Evolutionary conservation across 1,140 invertebrate species (phyloP), one percentile per base, ranked within the genome.

Genomic region (Pseudomyrmex pallidus): DNA sequence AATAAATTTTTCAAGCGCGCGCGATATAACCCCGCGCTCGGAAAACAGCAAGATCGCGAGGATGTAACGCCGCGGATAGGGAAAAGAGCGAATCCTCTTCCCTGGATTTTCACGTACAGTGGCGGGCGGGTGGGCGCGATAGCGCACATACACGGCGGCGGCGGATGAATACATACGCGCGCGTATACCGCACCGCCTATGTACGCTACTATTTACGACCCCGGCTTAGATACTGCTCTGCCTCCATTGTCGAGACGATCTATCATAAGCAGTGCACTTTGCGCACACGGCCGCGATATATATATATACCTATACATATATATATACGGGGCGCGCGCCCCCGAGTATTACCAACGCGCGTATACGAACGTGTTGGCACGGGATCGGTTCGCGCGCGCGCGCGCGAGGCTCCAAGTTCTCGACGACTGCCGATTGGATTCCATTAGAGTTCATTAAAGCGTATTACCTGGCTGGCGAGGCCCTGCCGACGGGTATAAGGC

Each of bases 201-300:
- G 56, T 70, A 56, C 62, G 15, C 66, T 82, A 68, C 52, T 83
- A 87, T 87, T 86, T 86, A 74, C 59, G 84, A 83, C 46, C 70
- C 9, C 61, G 61, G 56, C 44, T 61, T 83, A 72, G 83, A 70
- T 82, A 85, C 13, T 46, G 35, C 80, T 80, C 76, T 84, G 63
- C 48, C 76, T 82, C 88, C 78, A 88, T 90, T 90, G 86, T 85
- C 83, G 44, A 63, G 63, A 87, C 87, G 63, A 91, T 92, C 87
- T 87, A 91, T 92, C 89, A 89, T 89, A 87, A 85, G 78, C 77
- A 59, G 48, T 74, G 87, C 74, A 84, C 80, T 88, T 84, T 77
- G 74, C 63, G 61, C 35, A 35, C 35, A 74, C 17, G 54, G 12
- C 63, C 8, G 54, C 56, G 22, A 86, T 87, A 61, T 77, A 86